A percentile compares a stretch with the other conserved stretches of the same genome.
Evolutionary conservation across 2,113 vertebrate genomes (phyloP).

Genomic region (Pomatostomus ruficeps): DNA sequence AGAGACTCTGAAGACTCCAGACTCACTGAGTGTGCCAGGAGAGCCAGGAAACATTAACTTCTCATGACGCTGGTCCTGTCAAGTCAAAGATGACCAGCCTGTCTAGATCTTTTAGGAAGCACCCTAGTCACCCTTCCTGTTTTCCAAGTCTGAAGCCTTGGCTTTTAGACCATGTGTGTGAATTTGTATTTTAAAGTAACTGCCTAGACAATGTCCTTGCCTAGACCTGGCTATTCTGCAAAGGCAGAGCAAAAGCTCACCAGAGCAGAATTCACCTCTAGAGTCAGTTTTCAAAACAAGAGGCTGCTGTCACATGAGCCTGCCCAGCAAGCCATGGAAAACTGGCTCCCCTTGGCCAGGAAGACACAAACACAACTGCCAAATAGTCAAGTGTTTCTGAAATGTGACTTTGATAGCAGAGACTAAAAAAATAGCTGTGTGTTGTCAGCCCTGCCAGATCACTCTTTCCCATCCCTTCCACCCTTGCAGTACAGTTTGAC

Average conservation of each 20-base stretch:
- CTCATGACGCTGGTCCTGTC: neutral
- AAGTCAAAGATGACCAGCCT: neutral
- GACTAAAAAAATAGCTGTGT: neutral
- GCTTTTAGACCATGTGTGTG: neutral
- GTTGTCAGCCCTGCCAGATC: neutral
- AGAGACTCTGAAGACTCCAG: neutral
- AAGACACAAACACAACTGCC: neutral
- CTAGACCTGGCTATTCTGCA: neutral
- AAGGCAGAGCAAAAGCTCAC: neutral
- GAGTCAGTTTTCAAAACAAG: constrained; percentile 28
- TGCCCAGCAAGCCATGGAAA: neutral
- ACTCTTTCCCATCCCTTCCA: neutral
- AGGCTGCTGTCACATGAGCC: neutral
- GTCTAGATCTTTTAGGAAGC: neutral
- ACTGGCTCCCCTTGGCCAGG: neutral
- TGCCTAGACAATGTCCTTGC: neutral
- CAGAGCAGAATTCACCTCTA: neutral
- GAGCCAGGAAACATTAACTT: neutral
- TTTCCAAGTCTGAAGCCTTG: neutral
- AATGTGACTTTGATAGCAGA: neutral
- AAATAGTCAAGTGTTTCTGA: neutral
- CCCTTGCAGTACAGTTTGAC: neutral
- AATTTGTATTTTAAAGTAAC: neutral
- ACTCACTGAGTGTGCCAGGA: neutral
- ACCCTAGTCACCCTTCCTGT: neutral